Conservation (phyloP, 2,113 vertebrate species). For the Mus spicilegus region DNA sequence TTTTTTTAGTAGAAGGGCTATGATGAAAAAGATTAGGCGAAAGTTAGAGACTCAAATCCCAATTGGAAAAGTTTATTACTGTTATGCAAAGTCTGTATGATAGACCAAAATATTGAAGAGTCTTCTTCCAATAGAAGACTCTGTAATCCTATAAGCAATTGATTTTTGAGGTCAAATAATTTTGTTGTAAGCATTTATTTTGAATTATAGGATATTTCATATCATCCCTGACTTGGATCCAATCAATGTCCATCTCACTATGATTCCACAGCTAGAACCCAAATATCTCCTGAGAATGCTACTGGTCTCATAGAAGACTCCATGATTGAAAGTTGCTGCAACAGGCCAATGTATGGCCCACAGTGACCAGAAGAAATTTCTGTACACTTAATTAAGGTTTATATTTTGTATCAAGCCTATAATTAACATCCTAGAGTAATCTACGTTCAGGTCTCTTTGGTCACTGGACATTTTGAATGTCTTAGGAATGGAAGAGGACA, state of each 20-base stretch:
- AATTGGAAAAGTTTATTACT: background rate
- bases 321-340: background rate
- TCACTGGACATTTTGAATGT: background rate
- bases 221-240: background rate
- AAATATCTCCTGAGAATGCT: background rate
- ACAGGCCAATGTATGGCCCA: background rate
- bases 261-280: background rate
- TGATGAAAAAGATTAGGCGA: background rate
- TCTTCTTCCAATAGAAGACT: background rate
- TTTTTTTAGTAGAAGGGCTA: background rate
- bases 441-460: background rate
- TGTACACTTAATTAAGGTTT: background rate
- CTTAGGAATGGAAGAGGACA: background rate
- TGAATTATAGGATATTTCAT: background rate
- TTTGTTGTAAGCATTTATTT: background rate
- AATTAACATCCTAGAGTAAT: background rate
- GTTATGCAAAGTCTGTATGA: background rate
- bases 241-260: fast-evolving
- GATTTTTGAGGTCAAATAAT: background rate
- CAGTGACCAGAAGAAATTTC: background rate
- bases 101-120: background rate
- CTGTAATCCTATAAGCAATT: background rate
- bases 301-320: background rate
- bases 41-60: background rate
- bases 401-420: background rate